A percentile compares a stretch with the other conserved stretches of the same genome.
Conservation (phyloP, 2,797 vertebrate species). For the Cuniculus paca region DNA sequence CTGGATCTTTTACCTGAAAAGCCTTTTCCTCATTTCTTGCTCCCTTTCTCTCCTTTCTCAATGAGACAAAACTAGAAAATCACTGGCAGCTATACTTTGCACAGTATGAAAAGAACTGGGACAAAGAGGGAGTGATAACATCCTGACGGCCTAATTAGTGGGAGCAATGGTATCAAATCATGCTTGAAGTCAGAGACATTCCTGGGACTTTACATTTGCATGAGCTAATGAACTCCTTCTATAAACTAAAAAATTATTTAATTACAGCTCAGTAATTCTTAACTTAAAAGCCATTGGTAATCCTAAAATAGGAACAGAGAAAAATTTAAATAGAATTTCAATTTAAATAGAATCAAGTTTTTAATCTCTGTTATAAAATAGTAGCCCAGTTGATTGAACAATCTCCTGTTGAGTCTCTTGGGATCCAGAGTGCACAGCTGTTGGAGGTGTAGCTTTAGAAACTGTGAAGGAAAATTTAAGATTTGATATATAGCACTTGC, state of each 20-base stretch:
- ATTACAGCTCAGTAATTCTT: background rate
- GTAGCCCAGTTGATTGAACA: background rate
- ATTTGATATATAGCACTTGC: background rate
- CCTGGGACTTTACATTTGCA: too few relatives aligned
- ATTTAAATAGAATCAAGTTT: background rate
- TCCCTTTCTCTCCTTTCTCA: background rate
- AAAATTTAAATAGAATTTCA: background rate
- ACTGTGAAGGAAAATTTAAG: background rate
- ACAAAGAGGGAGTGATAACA: background rate
- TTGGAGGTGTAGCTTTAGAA: background rate
- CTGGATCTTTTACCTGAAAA: background rate
- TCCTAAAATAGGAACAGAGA: background rate
- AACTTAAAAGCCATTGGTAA: background rate
- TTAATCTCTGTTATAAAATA: background rate
- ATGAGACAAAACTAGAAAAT: background rate
- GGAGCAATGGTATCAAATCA: too few relatives aligned
- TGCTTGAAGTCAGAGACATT: background rate
- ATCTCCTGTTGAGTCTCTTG: background rate
- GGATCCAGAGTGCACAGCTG: background rate
- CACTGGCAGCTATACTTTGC: background rate
- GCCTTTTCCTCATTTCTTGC: background rate
- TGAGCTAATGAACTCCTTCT: background rate
- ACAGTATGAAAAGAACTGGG: background rate
- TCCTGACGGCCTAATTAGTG: background rate
- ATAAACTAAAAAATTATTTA: background rate